Conservation (phyloP, 2,888 invertebrate genomes). For the Zelleria hepariella region DNA sequence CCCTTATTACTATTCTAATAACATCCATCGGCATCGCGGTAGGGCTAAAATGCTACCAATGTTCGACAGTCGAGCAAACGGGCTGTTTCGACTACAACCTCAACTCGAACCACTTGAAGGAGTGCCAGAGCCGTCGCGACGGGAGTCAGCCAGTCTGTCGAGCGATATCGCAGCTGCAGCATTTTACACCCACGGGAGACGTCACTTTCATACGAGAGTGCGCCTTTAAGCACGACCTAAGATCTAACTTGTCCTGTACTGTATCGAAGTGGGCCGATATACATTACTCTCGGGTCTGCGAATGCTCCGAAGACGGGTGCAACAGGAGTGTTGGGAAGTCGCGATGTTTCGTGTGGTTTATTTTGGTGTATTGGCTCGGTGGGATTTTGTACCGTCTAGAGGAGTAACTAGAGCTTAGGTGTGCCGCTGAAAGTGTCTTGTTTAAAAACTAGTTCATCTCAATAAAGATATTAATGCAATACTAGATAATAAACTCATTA, state of each 20-base stretch:
- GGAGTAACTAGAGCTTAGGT: too few species aligned
- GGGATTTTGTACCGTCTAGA: too few species aligned
- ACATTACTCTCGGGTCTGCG: conserved; percentile 50
- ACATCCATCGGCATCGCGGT: background rate
- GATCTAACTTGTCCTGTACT: conserved; percentile 29
- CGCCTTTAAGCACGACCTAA: conserved; percentile 35
- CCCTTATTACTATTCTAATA: background rate
- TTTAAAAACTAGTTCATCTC: too few species aligned
- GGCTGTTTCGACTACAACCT: conserved; percentile 42
- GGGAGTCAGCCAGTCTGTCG: conserved; percentile 36
- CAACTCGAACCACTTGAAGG: conserved; percentile 29
- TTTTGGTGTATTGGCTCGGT: background rate
- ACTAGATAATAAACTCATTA: too few species aligned
- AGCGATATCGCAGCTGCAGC: conserved; percentile 37
- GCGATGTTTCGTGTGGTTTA: background rate
- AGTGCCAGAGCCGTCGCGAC: conserved; percentile 23
- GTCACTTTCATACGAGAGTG: conserved; percentile 45
- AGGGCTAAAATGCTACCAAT: conserved; percentile 50
- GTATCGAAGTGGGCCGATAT: conserved; percentile 41
- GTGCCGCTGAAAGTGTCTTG: too few species aligned
- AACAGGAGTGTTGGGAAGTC: conserved; percentile 22
- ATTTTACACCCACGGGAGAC: conserved; percentile 39
- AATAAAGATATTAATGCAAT: too few species aligned
- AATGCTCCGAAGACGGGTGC: conserved; percentile 48
- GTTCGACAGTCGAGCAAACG: conserved; percentile 28